Evolutionary conservation across 2,113 vertebrate species (phyloP).

Genomic region (Meriones unguiculatus): DNA sequence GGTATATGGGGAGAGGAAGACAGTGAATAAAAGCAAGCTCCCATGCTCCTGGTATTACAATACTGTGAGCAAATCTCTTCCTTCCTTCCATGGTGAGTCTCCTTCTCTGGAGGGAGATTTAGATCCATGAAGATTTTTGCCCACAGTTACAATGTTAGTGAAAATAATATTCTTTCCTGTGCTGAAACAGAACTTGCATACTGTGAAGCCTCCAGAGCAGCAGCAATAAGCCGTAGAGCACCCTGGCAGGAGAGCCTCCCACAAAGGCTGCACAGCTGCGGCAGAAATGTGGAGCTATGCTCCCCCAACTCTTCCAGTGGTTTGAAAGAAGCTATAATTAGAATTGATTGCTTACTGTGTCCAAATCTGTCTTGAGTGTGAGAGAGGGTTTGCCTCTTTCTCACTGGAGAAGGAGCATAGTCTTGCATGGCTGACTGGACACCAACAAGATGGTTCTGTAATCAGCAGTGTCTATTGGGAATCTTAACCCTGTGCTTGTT

Average conservation of each 20-base stretch:
- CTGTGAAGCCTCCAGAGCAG: background rate
- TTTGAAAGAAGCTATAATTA: background rate
- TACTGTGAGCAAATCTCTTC: background rate
- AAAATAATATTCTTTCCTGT: background rate
- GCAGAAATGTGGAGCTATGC: background rate
- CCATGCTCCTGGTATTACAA: background rate
- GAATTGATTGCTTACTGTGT: background rate
- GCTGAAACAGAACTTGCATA: background rate
- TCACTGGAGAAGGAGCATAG: background rate
- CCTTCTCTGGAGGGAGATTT: background rate
- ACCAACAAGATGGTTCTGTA: background rate
- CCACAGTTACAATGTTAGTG: background rate
- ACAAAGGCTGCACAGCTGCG: background rate
- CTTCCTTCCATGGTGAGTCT: background rate
- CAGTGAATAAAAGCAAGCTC: background rate
- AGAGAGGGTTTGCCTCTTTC: background rate
- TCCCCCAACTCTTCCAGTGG: background rate
- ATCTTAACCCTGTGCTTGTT: background rate
- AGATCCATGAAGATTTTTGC: background rate
- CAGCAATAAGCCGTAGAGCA: background rate
- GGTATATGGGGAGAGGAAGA: background rate
- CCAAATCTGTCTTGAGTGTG: too few relatives aligned
- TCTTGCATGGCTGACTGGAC: background rate
- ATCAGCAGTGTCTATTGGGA: background rate
- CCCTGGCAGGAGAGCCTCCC: background rate